Percentiles rank a stretch among this genome's conserved stretches.
Evolutionary conservation across 2,113 vertebrate genomes (phyloP).

Genomic region (Silurus glanis): DNA sequence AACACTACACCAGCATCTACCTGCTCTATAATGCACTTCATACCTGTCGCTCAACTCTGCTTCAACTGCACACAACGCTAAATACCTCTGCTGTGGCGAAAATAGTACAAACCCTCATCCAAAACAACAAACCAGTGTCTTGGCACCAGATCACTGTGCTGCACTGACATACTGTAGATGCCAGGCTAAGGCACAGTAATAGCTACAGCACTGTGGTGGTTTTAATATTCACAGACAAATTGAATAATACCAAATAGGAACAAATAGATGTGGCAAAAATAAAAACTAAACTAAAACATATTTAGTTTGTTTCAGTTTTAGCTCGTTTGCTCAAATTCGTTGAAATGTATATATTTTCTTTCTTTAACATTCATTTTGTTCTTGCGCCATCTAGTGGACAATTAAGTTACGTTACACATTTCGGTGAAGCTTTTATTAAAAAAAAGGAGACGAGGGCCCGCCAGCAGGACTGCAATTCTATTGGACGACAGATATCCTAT

Average conservation of each 20-base stretch:
- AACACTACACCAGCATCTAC: conserved; percentile 21
- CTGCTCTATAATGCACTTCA: conserved; percentile 48
- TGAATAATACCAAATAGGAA: neutral
- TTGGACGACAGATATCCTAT: conserved; percentile 46
- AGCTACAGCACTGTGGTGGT: neutral
- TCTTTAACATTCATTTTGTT: neutral
- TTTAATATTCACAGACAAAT: neutral
- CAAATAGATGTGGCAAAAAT: neutral
- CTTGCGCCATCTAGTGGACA: conserved; percentile 58
- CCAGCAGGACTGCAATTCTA: neutral
- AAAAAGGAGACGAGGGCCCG: neutral
- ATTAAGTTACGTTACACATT: rapidly evolving
- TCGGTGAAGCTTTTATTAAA: neutral
- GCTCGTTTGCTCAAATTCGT: neutral
- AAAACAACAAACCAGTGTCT: neutral
- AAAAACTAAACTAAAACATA: neutral
- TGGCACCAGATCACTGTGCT: neutral
- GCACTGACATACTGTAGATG: no score
- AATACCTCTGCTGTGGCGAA: neutral
- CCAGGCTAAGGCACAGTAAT: neutral
- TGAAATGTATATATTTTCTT: neutral
- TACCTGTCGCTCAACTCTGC: conserved; percentile 34
- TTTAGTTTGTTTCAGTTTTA: neutral
- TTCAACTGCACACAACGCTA: neutral
- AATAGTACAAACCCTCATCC: neutral